These are phyloP conservation scores for Epicauta chinensis DNA, from an alignment of 1,140 invertebrate genomes.

Conservation along the genomic window DNA sequence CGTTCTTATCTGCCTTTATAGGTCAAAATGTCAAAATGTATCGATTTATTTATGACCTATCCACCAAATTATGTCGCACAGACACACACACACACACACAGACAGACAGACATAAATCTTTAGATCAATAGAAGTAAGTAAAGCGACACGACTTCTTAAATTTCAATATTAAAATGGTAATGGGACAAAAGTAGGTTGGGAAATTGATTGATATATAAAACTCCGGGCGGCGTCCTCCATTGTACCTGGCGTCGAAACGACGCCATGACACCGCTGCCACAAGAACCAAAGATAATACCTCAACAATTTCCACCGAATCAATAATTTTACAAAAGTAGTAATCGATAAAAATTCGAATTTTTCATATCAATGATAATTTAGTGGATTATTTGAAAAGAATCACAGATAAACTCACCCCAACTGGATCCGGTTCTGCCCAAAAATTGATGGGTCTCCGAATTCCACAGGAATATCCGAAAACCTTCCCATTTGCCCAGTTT, in stretches of 20 bases:
- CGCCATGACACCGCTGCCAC: slow-evolving; percentile 16
- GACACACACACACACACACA: too few relatives aligned
- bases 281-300: background rate
- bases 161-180: background rate
- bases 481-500: slow-evolving; percentile 79
- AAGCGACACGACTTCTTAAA: too few relatives aligned
- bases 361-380: too few relatives aligned
- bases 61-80: too few relatives aligned
- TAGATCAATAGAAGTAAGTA: too few relatives aligned
- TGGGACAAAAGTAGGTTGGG: background rate
- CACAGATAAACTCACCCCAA: slow-evolving; percentile 70
- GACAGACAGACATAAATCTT: too few relatives aligned
- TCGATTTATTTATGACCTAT: too few relatives aligned
- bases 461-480: slow-evolving; percentile 78
- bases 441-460: slow-evolving; percentile 81
- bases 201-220: background rate
- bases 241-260: slow-evolving; percentile 16
- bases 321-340: too few relatives aligned
- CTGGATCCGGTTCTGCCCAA: slow-evolving; percentile 79
- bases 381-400: background rate
- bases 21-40: too few relatives aligned
- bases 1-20: too few relatives aligned
- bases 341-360: too few relatives aligned
- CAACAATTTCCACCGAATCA: too few relatives aligned
- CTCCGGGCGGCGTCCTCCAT: slow-evolving; percentile 25